phyloP scores from a whole-genome alignment of 2,797 vertebrate species.

The Nannoperca obscura region DNA sequence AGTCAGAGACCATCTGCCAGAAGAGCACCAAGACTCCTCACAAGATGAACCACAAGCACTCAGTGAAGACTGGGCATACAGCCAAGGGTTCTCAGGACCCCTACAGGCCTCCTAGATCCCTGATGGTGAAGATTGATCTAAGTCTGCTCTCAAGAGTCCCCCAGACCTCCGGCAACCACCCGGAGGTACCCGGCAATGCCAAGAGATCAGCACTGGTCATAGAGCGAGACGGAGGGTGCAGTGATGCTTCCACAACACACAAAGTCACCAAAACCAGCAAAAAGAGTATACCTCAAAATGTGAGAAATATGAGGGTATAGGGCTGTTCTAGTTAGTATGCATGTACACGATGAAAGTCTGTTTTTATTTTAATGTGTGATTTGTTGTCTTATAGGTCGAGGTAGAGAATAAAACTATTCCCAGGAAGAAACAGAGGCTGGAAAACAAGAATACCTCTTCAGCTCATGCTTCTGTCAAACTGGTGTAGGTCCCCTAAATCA shows the following conservation, averaged over 20 bases:
- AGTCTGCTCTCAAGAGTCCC: conserved; percentile 89
- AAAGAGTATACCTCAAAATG: conserved; percentile 80
- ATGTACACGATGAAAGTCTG: not conserved
- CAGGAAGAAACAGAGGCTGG: conserved; percentile 88
- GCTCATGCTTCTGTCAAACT: conserved; percentile 76
- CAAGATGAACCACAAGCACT: conserved; percentile 68
- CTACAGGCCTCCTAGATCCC: conserved; percentile 34
- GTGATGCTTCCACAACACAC: conserved; percentile 8
- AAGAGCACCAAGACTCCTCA: conserved; percentile 76
- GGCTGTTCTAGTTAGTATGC: not conserved
- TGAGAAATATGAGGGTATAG: conserved; percentile 33
- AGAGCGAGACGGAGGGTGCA: conserved; percentile 67
- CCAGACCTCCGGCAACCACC: conserved; percentile 60
- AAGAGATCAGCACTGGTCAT: conserved; percentile 71
- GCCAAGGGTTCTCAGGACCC: conserved; percentile 31
- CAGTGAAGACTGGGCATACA: conserved; percentile 52
- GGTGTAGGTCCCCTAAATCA: conserved; percentile 85
- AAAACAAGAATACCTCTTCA: conserved; percentile 82
- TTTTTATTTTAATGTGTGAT: conserved; percentile 15
- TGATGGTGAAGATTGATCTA: conserved; percentile 92
- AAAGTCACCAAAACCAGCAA: conserved; percentile 74
- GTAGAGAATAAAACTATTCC: conserved; percentile 77
- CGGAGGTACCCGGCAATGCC: conserved; percentile 40
- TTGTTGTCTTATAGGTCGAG: conserved; percentile 80
- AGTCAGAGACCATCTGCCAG: conserved; percentile 59